Conservation (phyloP, 1,140 invertebrate species). For the Drosophila carrolli region DNA sequence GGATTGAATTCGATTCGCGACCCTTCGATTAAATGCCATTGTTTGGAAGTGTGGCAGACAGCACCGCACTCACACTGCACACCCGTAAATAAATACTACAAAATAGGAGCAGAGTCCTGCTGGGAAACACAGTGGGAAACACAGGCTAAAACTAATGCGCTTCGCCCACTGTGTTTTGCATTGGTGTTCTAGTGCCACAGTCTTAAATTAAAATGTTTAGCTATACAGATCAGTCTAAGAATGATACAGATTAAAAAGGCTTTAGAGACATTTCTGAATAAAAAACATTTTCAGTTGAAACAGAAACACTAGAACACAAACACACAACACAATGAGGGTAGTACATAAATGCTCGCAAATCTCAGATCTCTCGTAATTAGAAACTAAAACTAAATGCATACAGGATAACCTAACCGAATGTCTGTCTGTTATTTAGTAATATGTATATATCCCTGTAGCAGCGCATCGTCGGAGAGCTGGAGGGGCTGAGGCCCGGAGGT, state of each 20-base stretch:
- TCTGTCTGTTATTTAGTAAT: conserved; percentile 40
- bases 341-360: conserved; percentile 57
- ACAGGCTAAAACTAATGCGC: conserved; percentile 23
- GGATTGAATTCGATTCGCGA: conserved; percentile 5
- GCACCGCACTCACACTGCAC: conserved; percentile 27
- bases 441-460: conserved; percentile 54
- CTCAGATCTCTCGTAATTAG: conserved; percentile 69
- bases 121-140: conserved; percentile 33
- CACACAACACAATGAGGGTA: not conserved
- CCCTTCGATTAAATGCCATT: conserved; percentile 55
- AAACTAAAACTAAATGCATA: conserved; percentile 62
- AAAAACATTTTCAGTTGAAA: not conserved
- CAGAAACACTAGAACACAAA: not conserved
- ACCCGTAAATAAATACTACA: conserved; percentile 43
- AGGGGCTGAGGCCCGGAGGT: conserved; percentile 6
- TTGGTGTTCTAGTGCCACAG: not conserved
- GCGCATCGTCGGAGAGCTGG: conserved; percentile 37
- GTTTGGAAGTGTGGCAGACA: conserved; percentile 38
- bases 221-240: not conserved
- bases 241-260: not conserved
- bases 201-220: no score
- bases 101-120: conserved; percentile 31
- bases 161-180: not conserved
- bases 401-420: conserved; percentile 42
- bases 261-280: no score